These are phyloP conservation scores for Molanna angustata DNA, from an alignment of 2,888 invertebrate genomes.

Conservation along the genomic window DNA sequence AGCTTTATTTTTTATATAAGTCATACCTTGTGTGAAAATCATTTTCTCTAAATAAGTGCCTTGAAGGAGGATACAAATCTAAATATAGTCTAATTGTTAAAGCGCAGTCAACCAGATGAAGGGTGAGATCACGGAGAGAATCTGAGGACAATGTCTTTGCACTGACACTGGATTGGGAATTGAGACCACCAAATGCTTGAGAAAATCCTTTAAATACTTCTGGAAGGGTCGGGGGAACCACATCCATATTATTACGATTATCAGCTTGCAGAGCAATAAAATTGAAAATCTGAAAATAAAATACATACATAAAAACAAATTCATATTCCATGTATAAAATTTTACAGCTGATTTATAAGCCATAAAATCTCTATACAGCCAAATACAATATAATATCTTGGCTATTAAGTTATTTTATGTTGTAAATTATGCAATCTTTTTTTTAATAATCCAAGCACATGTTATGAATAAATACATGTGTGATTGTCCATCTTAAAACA, in stretches of 20 bases:
- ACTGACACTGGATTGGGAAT: constrained; percentile 5
- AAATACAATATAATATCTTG: too few relatives aligned
- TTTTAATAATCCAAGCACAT: too few relatives aligned
- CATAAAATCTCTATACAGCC: too few relatives aligned
- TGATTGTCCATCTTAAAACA: too few relatives aligned
- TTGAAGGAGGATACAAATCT: constrained; percentile 61
- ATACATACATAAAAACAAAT: not conserved
- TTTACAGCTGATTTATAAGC: too few relatives aligned
- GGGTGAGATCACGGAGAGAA: constrained; percentile 62
- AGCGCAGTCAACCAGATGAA: constrained; percentile 68
- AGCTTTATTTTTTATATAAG: not conserved
- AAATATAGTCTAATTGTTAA: constrained; percentile 67
- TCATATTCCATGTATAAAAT: too few relatives aligned
- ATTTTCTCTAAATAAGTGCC: constrained; percentile 53
- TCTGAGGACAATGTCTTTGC: constrained; percentile 46
- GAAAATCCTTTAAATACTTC: constrained; percentile 51
- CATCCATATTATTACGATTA: constrained; percentile 46
- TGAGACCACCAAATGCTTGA: constrained; percentile 43
- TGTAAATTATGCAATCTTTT: too few relatives aligned
- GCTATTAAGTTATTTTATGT: too few relatives aligned
- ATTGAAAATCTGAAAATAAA: constrained; percentile 46
- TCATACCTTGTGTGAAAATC: constrained; percentile 56
- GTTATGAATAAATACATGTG: too few relatives aligned
- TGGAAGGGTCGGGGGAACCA: constrained; percentile 48
- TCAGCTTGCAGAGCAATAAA: constrained; percentile 54